Evolutionary conservation across 2,797 vertebrate genomes (phyloP), one percentile per base, ranked within the genome.

Genomic region (Numenius phaeopus): DNA sequence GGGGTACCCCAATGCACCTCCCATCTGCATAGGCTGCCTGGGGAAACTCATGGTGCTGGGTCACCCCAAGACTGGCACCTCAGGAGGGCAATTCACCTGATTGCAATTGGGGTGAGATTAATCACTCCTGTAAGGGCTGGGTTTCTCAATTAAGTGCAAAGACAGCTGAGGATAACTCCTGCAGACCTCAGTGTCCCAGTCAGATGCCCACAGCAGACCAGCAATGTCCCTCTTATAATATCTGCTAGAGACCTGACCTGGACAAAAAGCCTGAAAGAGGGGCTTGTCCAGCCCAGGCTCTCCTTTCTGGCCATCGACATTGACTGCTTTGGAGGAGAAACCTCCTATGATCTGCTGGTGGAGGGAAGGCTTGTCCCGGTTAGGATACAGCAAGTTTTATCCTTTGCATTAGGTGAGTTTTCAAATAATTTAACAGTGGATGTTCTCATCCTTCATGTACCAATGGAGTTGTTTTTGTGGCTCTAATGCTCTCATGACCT

Each of bases 401-500:
- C 39, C 42, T 54, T 30, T 75, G 62, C 23, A 2, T 57, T 66
- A 79, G 39, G 32, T 55, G 62, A 79, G 32, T 2, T 20, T 30
- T 66, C 70, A 89, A 66, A 84, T 90, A 91, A 94, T 83, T 85
- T 71, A 81, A 23, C 66, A 52, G 89, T 39, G 66, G 70, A 91
- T 90, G 27, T 77, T 92, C 64, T 79, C 80, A 62, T 92, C 86
- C 83, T 87, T 87, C 71, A 3, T 47, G 30, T n/a, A 44, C 57
- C 0, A 0, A 21, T 9, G 10, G 86, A 89, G 90, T 30, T 95
- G 94, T 21, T 90, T 90, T 93, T 70, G 67, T 92, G 91, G 52
- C 78, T 95, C 55, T 94, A 66, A 95, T 93, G 91, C 77, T 97
- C 83, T 89, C 88, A 24, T 83, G 93, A 89, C 94, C 85, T 96